Evolutionary conservation across 2,797 vertebrate genomes (phyloP), one percentile per base, ranked within the genome.

Genomic region (Jordanella pulchra): DNA sequence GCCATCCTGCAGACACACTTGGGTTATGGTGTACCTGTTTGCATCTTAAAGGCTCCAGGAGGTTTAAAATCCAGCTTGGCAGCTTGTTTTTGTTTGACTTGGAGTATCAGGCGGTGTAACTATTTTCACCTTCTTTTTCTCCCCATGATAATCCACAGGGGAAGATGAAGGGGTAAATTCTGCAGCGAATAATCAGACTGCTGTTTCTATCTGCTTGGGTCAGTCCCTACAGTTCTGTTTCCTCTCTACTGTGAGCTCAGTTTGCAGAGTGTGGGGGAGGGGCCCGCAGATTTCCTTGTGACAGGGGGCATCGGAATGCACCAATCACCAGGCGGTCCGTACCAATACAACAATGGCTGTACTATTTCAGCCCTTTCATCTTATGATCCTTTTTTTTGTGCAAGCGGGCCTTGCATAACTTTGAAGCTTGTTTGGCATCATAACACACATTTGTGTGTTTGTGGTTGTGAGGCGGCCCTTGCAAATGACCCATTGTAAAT

Each of bases 321-420:
- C 90, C 92, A 92, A 92, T 92, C 84, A 69, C 82, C 83, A 84
- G 87, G 75, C 76, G 65, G 80, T 82, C 77, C 50, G 12, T 75
- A 67, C 78, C 71, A 80, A 1, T 48, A 83, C 71, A 91, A 93
- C 92, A 93, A 93, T 93, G 87, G 87, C 60, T 63, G 85, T 65
- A 88, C 89, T 93, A 92, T 93, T 91, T 87, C 67, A 88, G 84
- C 84, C 69, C 82, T 89, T 91, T 89, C 72, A 86, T 88, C 86
- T 91, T 78, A 91, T 92, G 90, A 92, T 87, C 83, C 87, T 77
- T 81, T 84, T 39, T 72, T 39, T 72, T 83, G 83, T 86, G 83
- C 75, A 63, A 87, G 82, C 72, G 1, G 80, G 85, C 81, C 86
- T 91, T 80, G 88, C 83, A 84, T 90, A 89, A 92, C 92, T 91